A percentile compares a stretch with the other conserved stretches of the same genome.
Conservation (phyloP, 2,888 invertebrate species). For the Caenorhabditis wallacei region DNA sequence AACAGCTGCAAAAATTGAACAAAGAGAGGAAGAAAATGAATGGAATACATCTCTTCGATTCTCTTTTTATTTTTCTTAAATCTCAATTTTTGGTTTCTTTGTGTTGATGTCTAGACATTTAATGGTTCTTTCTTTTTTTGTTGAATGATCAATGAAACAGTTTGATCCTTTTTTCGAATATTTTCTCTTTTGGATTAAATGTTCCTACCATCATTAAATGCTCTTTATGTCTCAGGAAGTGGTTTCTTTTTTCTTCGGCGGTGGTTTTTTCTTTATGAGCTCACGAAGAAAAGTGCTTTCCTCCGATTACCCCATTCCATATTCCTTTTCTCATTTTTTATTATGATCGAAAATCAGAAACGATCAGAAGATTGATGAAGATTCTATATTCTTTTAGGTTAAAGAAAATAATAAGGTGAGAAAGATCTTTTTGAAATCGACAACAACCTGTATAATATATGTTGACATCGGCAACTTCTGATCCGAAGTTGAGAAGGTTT, state of each 20-base stretch:
- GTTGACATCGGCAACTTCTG: too few species aligned
- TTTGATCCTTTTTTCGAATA: too few species aligned
- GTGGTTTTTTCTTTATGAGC: conserved; percentile 10
- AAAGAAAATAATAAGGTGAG: too few species aligned
- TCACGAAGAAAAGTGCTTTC: conserved; percentile 14
- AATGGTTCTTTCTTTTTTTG: background rate
- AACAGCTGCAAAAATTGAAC: conserved; percentile 24
- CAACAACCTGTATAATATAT: too few species aligned
- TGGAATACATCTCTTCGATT: conserved; percentile 3
- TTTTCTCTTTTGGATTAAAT: too few species aligned
- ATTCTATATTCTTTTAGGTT: too few species aligned
- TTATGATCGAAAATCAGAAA: conserved; percentile 5
- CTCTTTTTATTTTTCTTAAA: background rate
- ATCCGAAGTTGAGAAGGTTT: too few species aligned
- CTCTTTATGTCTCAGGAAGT: conserved; percentile 4
- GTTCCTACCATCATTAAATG: too few species aligned
- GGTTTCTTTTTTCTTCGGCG: background rate
- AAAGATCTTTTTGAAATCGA: too few species aligned
- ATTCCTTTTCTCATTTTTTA: background rate
- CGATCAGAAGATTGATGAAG: background rate
- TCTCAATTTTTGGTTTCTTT: conserved; percentile 5
- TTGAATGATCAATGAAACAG: conserved; percentile 18
- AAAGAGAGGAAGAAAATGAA: conserved; percentile 2
- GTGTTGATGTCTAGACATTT: conserved; percentile 4
- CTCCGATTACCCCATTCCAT: background rate